Evolutionary conservation across 2,888 invertebrate species (phyloP).

Genomic region (Bombylius discolor): DNA sequence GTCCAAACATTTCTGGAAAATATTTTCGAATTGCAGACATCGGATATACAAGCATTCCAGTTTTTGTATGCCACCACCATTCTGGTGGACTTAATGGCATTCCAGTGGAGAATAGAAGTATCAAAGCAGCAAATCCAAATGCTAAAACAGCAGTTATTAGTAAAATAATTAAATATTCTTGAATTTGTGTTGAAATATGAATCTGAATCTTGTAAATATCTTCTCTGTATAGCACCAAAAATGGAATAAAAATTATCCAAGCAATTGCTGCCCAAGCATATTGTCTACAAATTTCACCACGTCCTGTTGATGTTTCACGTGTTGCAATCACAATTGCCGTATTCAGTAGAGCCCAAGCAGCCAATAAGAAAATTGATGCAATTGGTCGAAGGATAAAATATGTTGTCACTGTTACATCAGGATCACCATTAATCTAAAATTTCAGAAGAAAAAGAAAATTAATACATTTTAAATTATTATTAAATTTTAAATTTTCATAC

Average conservation of each 20-base stretch:
- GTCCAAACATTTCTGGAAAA: constrained; percentile 57
- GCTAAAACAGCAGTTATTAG: constrained; percentile 22
- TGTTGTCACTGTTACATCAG: constrained; percentile 53
- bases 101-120: constrained; percentile 39
- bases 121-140: constrained; percentile 39
- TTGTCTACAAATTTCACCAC: constrained; percentile 68
- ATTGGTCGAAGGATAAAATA: constrained; percentile 55
- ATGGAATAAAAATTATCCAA: constrained; percentile 50
- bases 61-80: constrained; percentile 79
- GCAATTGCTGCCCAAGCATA: constrained; percentile 63
- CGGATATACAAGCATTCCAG: constrained; percentile 63
- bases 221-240: background rate
- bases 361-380: constrained; percentile 64
- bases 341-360: constrained; percentile 55
- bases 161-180: background rate
- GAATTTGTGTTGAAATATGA: background rate
- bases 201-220: background rate
- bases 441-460: background rate
- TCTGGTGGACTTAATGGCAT: constrained; percentile 73
- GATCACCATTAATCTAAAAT: constrained; percentile 42
- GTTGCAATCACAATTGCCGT: constrained; percentile 72
- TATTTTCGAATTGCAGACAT: constrained; percentile 66
- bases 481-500: constrained; percentile 16
- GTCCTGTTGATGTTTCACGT: constrained; percentile 63
- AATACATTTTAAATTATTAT: background rate